phyloP scores from a whole-genome alignment of 2,797 vertebrate species.

The Hephaestus fuliginosus region DNA sequence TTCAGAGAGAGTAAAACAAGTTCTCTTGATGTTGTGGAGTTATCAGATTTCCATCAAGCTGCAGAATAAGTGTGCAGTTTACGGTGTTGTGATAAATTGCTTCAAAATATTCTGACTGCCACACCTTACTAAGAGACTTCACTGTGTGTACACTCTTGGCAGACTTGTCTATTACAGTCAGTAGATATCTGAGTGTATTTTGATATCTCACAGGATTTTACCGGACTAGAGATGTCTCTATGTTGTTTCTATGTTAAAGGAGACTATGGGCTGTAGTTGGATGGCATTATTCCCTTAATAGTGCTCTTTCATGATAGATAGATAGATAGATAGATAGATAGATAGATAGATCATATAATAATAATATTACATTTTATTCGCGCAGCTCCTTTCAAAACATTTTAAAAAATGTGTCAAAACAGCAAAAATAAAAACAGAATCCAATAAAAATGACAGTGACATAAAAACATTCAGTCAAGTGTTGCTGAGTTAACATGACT shows the following conservation, averaged over 20 bases:
- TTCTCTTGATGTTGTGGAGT: slow-evolving; percentile 43
- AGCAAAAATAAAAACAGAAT: too few species aligned
- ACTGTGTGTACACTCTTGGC: background rate
- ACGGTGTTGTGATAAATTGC: background rate
- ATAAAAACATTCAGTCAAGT: too few species aligned
- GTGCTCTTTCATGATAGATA: background rate
- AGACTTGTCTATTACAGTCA: background rate
- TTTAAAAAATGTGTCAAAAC: too few species aligned
- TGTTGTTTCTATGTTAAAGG: background rate
- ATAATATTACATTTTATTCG: too few species aligned
- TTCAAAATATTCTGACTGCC: background rate
- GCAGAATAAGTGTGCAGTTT: background rate
- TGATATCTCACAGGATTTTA: background rate
- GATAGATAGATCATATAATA: background rate
- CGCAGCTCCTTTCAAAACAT: too few species aligned
- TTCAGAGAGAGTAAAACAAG: slow-evolving; percentile 25
- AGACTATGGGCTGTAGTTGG: background rate
- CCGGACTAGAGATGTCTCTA: too few species aligned
- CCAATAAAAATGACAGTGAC: too few species aligned
- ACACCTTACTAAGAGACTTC: background rate
- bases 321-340: slow-evolving; percentile 11
- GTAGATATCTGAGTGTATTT: background rate
- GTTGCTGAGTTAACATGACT: too few species aligned
- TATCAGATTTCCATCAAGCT: slow-evolving; percentile 43
- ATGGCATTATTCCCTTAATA: background rate